These are phyloP conservation scores for Campoletis sonorensis DNA, from an alignment of 1,140 invertebrate species.

Conservation along the genomic window DNA sequence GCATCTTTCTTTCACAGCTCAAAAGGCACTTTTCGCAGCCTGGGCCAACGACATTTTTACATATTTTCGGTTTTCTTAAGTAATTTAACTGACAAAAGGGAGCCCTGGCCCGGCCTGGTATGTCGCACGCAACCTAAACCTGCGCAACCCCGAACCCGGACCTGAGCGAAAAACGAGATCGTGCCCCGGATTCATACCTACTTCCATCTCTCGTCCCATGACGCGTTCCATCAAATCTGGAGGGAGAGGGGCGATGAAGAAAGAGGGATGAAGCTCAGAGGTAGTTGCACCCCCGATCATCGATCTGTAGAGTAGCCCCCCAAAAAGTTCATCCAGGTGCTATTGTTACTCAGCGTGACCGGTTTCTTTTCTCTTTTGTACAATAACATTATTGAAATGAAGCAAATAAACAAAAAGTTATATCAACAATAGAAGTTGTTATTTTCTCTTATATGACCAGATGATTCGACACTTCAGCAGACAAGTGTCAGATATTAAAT, in stretches of 20 bases:
- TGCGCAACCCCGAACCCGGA: constrained; percentile 32
- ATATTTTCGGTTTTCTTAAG: constrained; percentile 33
- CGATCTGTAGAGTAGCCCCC: neutral
- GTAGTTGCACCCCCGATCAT: neutral
- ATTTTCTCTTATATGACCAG: neutral
- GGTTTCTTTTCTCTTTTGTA: constrained; percentile 4
- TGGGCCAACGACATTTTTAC: constrained; percentile 32
- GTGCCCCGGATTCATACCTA: constrained; percentile 4
- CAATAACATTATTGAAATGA: constrained; percentile 24
- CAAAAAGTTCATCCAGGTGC: constrained; percentile 25
- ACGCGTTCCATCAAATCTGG: constrained; percentile 40
- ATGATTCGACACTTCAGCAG: too few relatives aligned
- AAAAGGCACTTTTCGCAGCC: constrained; percentile 17
- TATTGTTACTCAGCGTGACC: constrained; percentile 34
- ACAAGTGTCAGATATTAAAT: too few relatives aligned
- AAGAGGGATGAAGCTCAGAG: too few relatives aligned
- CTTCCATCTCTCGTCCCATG: constrained; percentile 27
- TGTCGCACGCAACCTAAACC: constrained; percentile 62
- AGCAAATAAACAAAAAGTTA: neutral
- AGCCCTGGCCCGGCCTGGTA: constrained; percentile 76
- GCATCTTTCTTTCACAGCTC: neutral
- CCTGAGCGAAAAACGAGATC: constrained; percentile 23
- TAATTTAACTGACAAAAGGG: constrained; percentile 56
- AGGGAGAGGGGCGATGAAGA: neutral
- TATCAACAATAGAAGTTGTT: neutral